Evolutionary conservation across 2,888 invertebrate genomes (phyloP), one percentile per base, ranked within the genome.

Genomic region (Thymelicus lineola): DNA sequence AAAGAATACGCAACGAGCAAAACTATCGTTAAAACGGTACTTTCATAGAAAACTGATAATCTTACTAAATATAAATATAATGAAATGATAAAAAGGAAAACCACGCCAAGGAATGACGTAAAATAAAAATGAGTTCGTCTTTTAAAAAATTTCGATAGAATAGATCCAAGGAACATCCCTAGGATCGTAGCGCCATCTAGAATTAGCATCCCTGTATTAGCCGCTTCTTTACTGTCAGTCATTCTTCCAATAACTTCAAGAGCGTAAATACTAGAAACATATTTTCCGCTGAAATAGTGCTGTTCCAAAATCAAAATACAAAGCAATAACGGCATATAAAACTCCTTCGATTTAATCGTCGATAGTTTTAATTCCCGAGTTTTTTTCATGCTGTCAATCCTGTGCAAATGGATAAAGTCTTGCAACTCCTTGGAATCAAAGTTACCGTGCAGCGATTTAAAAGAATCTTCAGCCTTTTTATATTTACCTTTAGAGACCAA

Each of bases 81-180:
- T 14, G 76, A 75, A 7, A 75, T 68, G 4, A 70, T 28, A 42
- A 74, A 74, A 12, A 79, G 36, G 61, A 76, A 74, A 0, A 70
- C 14, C 7, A 74, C 71, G 1, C 72, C 73, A 0, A 73, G 12
- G 6, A 72, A 59, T 0, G 72, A 65, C 7, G 72, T 58, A 9
- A 15, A 45, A 12, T 86, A 67, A 7, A 82, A 70, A 46, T 81
- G 70, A 9, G 71, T 73, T 64, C 76, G 62, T 73, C 88, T 79
- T 66, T 80, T 84, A 7, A 86, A 53, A 72, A 83, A 75, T 72
- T 81, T 86, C 14, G 84, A 78, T 50, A 86, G 70, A 60, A 78
- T 74, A 75, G 87, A 84, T 17, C 86, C 88, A 17, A 82, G 57
- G 76, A 86, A 87, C 80, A 85, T 83, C 9, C 86, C 85, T 1